These are phyloP conservation scores for Sciurus vulgaris DNA, from an alignment of 2,797 vertebrate species.

Conservation along the genomic window DNA sequence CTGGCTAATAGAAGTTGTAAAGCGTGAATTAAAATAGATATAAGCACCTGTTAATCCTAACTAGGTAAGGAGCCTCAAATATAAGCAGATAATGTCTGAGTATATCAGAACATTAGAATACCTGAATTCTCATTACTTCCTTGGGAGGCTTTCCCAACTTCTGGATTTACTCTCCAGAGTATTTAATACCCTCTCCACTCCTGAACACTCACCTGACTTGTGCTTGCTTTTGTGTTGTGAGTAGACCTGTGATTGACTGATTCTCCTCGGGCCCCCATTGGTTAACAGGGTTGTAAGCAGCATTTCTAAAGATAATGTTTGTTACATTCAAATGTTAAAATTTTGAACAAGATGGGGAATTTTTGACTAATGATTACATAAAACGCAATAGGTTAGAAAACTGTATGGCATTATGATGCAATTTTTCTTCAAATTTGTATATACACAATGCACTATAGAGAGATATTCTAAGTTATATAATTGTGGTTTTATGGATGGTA, in stretches of 20 bases:
- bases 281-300: not conserved
- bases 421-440: not conserved
- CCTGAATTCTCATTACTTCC: not conserved
- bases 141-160: not conserved
- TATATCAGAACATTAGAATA: not conserved
- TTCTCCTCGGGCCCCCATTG: not conserved
- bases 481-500: not conserved
- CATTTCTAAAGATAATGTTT: not conserved
- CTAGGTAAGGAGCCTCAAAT: not conserved
- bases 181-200: not conserved
- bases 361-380: not conserved
- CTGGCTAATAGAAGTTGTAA: not conserved
- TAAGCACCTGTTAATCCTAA: not conserved
- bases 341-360: not conserved
- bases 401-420: not conserved
- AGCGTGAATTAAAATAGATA: not conserved
- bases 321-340: conserved; percentile 9
- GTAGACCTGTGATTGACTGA: not conserved
- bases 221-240: conserved; percentile 33
- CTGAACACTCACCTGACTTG: not conserved
- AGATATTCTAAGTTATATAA: not conserved
- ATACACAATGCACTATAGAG: not conserved
- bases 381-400: conserved; percentile 33
- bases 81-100: not conserved
- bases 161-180: not conserved